Conservation (phyloP, 2,797 vertebrate genomes). For the Ficedula albicollis region DNA sequence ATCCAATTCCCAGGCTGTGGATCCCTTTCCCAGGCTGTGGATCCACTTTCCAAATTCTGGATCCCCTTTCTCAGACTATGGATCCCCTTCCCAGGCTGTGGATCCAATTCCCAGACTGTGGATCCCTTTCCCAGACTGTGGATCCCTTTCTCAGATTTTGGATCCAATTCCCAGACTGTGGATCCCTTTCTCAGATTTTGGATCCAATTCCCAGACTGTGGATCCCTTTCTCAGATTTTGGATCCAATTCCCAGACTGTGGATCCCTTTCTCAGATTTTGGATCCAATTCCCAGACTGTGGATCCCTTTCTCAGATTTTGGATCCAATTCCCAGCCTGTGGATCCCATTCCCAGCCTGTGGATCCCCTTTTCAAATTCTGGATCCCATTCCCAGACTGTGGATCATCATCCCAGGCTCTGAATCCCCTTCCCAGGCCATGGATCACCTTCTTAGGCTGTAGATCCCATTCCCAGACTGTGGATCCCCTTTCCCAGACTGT, state of each 20-base stretch:
- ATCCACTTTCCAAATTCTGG: no score
- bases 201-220: rapidly evolving
- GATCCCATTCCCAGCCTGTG: not conserved
- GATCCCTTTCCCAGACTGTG: rapidly evolving
- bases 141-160: rapidly evolving
- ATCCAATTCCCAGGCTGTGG: rapidly evolving
- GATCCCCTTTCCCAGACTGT: rapidly evolving
- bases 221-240: rapidly evolving
- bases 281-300: rapidly evolving
- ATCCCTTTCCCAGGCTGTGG: rapidly evolving
- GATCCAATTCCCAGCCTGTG: rapidly evolving
- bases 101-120: rapidly evolving
- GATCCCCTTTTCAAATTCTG: rapidly evolving
- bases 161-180: not conserved
- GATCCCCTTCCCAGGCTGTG: rapidly evolving
- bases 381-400: rapidly evolving
- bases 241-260: no score
- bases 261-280: not conserved
- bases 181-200: rapidly evolving
- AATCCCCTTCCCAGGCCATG: rapidly evolving
- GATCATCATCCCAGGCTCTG: no score
- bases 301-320: rapidly evolving
- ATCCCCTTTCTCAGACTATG: rapidly evolving
- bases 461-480: no score
- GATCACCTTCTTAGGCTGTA: rapidly evolving